Evolutionary conservation across 1,140 invertebrate genomes (phyloP), one percentile per base, ranked within the genome.

Genomic region (Himalopsyche phryganea): DNA sequence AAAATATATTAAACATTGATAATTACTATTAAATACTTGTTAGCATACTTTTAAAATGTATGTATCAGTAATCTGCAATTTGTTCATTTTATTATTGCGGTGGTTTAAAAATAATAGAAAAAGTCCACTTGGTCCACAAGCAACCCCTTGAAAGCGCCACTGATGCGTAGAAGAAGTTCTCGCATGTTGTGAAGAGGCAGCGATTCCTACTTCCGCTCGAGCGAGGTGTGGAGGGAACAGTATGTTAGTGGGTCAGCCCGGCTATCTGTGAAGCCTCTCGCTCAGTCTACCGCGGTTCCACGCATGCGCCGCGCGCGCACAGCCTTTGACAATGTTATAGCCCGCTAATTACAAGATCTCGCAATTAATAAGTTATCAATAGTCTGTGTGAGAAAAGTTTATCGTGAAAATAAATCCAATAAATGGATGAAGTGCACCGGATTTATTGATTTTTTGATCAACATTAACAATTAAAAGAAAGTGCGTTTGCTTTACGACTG

Each of bases 271-370:
- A 9, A 28, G 23, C 23, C 23, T 28, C 4, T 28, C 23, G 40
- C 38, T 50, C 50, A 54, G 40, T 50, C 50, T 17, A 36, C 17
- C 45, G 51, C 40, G 36, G 51, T 35, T 11, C 42, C 2, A 44
- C 45, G 44, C 40, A 33, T 41, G 47, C 50, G 58, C 58, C 50
- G 50, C 57, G 57, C 57, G 45, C 57, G 49, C 42, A 33, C 42
- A 6, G 46, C 11, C 45, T 15, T 42, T 20, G 33, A 38, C 18
- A 17, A 56, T 54, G 51, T 17, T 44, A 49, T 49, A 49, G 32
- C 23, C 47, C 28, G n/a, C n/a, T n/a, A n/a, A n/a, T n/a, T n/a
- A 33, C 15, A 49, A n/a, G 14, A 14, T 14, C 1, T 11, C 28
- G 19, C 23, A 28, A 28, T 28, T 28, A 28, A 28, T 5, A 28